Percentiles rank a stretch among this genome's conserved stretches.
phyloP scores from a whole-genome alignment of 1,140 invertebrate genomes.

The Nephotettix cincticeps region DNA sequence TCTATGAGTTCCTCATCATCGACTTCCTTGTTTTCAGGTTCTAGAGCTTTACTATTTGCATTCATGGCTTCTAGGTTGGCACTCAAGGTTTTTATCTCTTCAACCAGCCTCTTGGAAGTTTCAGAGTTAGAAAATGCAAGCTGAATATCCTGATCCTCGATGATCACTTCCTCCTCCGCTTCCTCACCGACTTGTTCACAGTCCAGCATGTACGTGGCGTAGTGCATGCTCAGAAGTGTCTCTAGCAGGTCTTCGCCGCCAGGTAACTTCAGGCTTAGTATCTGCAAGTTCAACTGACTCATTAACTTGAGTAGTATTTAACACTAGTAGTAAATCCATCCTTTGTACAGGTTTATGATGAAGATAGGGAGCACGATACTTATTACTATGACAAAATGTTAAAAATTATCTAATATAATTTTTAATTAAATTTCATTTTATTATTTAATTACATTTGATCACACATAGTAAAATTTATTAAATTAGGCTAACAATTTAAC shows the following conservation, averaged over 20 bases:
- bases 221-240: conserved; percentile 20
- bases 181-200: background rate
- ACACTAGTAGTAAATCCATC: background rate
- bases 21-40: background rate
- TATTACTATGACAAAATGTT: too few species aligned
- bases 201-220: conserved; percentile 1
- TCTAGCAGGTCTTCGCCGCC: background rate
- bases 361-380: too few species aligned
- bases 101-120: background rate
- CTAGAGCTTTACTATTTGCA: background rate
- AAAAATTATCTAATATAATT: too few species aligned
- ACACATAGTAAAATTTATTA: too few species aligned
- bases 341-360: too few species aligned
- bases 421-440: too few species aligned
- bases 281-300: conserved; percentile 15
- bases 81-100: background rate
- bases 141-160: background rate
- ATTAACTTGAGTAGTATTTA: too few species aligned
- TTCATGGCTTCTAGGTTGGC: background rate
- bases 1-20: conserved; percentile 21
- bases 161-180: background rate
- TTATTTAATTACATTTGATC: too few species aligned
- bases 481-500: too few species aligned
- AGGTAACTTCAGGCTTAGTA: conserved; percentile 17
- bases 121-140: background rate